Evolutionary conservation across 2,888 invertebrate genomes (phyloP).

Genomic region (Leptogaster cylindrica): DNA sequence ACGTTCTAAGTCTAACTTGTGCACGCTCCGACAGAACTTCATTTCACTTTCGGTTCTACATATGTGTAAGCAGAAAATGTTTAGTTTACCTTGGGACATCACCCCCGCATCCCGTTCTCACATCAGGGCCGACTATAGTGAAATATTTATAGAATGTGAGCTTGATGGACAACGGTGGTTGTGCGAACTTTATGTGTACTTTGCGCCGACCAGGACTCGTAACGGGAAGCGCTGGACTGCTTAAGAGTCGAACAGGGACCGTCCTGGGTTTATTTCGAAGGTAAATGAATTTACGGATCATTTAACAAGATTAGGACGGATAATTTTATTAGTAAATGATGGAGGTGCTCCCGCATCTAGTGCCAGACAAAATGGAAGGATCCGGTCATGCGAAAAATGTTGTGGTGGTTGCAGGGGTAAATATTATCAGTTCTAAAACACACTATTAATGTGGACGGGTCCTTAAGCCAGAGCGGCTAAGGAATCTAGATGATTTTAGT

Average conservation of each 20-base stretch:
- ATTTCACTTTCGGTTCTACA: background rate
- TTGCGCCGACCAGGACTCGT: background rate
- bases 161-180: constrained; percentile 30
- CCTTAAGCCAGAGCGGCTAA: background rate
- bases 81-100: constrained; percentile 20
- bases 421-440: constrained; percentile 10
- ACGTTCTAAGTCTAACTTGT: too few species aligned
- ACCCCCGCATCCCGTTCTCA: background rate
- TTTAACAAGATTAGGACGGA: constrained; percentile 40
- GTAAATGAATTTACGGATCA: constrained; percentile 41
- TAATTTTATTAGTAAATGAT: constrained; percentile 38
- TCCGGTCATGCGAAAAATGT: constrained; percentile 27
- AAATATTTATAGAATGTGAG: constrained; percentile 38
- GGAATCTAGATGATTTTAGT: too few species aligned
- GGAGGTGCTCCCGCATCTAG: background rate
- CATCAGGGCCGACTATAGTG: constrained; percentile 9
- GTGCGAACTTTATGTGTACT: constrained; percentile 24
- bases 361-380: background rate
- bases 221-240: background rate
- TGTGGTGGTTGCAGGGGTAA: background rate
- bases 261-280: background rate
- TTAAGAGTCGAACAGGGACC: background rate
- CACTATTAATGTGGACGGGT: constrained; percentile 5
- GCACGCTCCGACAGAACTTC: too few species aligned
- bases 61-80: constrained; percentile 12